phyloP scores from a whole-genome alignment of 1,140 invertebrate species.

The Adoxophyes honmai region DNA sequence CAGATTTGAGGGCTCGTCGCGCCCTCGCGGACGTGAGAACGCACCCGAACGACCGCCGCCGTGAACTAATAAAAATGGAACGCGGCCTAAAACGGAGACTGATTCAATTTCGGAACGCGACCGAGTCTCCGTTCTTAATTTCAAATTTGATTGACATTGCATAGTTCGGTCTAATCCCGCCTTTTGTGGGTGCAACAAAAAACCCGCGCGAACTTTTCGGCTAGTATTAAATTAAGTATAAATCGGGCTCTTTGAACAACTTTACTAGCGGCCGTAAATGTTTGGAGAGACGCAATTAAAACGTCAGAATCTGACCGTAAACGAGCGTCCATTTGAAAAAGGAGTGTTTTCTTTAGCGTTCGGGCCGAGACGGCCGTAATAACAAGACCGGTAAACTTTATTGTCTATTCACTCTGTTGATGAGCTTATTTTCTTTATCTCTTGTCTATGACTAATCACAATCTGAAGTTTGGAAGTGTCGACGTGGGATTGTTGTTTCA shows the following conservation, averaged over 20 bases:
- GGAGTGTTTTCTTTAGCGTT: slow-evolving; percentile 63
- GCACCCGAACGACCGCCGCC: slow-evolving; percentile 24
- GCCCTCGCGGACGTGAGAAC: slow-evolving; percentile 57
- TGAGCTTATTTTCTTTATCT: slow-evolving; percentile 71
- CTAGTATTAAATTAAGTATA: slow-evolving; percentile 31
- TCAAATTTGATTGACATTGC: slow-evolving; percentile 40
- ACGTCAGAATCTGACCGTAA: slow-evolving; percentile 67
- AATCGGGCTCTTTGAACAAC: slow-evolving; percentile 59
- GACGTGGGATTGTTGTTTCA: slow-evolving; percentile 57
- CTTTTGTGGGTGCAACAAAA: slow-evolving; percentile 21
- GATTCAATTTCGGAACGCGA: slow-evolving; percentile 37
- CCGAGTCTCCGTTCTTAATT: slow-evolving; percentile 30
- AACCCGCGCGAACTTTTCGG: slow-evolving; percentile 35
- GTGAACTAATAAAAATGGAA: slow-evolving; percentile 47
- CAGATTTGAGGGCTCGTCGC: slow-evolving; percentile 63
- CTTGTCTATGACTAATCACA: slow-evolving; percentile 58
- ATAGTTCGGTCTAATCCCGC: slow-evolving; percentile 30
- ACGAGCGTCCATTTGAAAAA: slow-evolving; percentile 59
- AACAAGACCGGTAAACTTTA: slow-evolving; percentile 60
- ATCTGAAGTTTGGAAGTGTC: slow-evolving; percentile 32
- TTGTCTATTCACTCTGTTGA: slow-evolving; percentile 63
- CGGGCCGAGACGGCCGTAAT: slow-evolving; percentile 43
- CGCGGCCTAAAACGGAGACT: slow-evolving; percentile 32
- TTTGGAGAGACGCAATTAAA: slow-evolving; percentile 62
- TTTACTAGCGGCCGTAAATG: slow-evolving; percentile 63